Base-by-base conservation (phyloP, 2,888 invertebrate genomes). In the Agonopterix arenella region DNA sequence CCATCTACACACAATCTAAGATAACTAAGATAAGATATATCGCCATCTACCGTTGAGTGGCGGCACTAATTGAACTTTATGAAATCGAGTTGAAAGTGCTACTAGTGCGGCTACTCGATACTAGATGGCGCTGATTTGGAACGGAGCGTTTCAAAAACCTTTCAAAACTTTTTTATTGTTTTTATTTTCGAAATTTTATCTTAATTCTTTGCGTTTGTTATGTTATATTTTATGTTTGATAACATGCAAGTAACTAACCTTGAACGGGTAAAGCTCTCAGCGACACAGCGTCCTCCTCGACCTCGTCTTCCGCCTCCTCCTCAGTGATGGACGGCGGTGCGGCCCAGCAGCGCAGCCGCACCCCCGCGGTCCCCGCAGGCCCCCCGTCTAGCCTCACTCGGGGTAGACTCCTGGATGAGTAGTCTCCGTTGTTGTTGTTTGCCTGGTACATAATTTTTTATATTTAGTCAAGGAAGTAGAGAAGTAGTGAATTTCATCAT, bases 331-430 rank as follows among this genome's bases (percentile, higher is more conserved):
- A 92, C 0, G 93, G 93, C 4, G 93, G 93, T 8, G 92, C 92
- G 36, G 91, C 91, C 78, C 92, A 89, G 62, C 91, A 90, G 42
- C 92, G 83, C 28, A 91, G 80, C 53, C 91, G 80, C 50, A 91
- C 91, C 67, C 94, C 93, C 79, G 71, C 91, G 76, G 76, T 91
- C 72, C 62, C 93, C 76, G 80, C 73, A 52, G 90, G 90, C 0
- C 93, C 93, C 1, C 93, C 93, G 73, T 94, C 94, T 57, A 95
- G 80, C 49, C 94, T 90, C 46, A 94, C 92, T 10, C 93, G 90
- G 16, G 93, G 93, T 52, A 93, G 76, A 59, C 89, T 89, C 45
- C 79, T 68, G 8, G 89, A 76, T 41, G 84, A 70, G 56, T 85
- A 86, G 54, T 86, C 86, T 38, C 81, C 84, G 52, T 84, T 85